Evolutionary conservation across 2,797 vertebrate genomes (phyloP).

Genomic region (Neosalanx taihuensis): DNA sequence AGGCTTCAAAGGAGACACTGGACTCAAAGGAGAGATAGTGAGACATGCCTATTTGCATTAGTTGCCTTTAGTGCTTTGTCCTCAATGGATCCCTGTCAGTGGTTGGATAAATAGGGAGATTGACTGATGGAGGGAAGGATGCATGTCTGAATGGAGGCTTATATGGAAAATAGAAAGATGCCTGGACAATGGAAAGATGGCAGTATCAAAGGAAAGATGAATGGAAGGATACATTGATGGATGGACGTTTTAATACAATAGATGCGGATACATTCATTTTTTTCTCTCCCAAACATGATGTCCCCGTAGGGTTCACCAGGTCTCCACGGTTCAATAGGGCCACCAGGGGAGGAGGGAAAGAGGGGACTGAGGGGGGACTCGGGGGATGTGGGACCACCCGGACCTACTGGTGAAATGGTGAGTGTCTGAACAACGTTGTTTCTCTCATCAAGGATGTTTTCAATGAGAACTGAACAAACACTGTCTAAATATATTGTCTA

Average conservation of each 20-base stretch:
- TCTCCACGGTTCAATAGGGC: conserved; percentile 78
- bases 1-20: conserved; percentile 91
- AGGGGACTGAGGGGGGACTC: conserved; percentile 83
- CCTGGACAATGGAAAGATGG: too few relatives aligned
- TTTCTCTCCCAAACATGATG: conserved; percentile 13
- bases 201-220: neutral
- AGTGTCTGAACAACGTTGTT: conserved; percentile 44
- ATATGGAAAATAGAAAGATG: too few relatives aligned
- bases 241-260: neutral
- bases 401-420: conserved; percentile 88
- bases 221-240: neutral
- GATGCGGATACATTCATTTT: neutral
- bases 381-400: conserved; percentile 71
- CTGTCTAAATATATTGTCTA: neutral
- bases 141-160: neutral
- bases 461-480: neutral
- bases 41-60: conserved; percentile 43
- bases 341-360: conserved; percentile 93
- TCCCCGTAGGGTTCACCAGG: conserved; percentile 81
- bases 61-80: neutral
- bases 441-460: neutral
- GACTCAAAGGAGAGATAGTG: conserved; percentile 90
- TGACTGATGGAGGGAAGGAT: neutral
- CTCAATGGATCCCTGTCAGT: neutral
- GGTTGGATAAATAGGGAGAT: neutral